Conservation (phyloP, 2,888 invertebrate species). For the Andrena marginata region DNA sequence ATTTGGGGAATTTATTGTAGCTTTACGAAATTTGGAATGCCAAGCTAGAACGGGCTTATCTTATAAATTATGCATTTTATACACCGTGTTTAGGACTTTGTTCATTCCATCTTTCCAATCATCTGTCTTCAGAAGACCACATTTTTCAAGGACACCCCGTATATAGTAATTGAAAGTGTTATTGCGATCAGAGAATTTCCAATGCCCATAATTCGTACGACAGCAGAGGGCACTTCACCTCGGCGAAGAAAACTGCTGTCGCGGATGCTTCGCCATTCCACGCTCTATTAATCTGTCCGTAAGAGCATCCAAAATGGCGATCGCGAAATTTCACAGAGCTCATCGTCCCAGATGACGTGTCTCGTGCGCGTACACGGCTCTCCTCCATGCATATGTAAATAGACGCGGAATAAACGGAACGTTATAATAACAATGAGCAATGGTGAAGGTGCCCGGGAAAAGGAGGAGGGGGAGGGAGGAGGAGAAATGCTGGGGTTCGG, state of each 20-base stretch:
- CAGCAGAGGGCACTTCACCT: not conserved
- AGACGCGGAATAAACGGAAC: constrained; percentile 55
- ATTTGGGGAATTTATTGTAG: too few species aligned
- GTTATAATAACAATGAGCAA: constrained; percentile 61
- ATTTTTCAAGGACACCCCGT: not conserved
- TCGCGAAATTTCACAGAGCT: constrained; percentile 55
- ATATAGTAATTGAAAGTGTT: not conserved
- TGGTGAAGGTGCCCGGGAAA: not conserved
- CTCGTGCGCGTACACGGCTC: constrained; percentile 18
- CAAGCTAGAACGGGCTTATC: too few species aligned
- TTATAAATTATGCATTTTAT: too few species aligned
- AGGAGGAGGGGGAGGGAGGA: constrained; percentile 1
- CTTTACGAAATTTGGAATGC: too few species aligned
- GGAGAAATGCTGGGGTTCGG: constrained; percentile 40
- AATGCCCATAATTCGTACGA: not conserved
- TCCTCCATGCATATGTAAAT: constrained; percentile 56
- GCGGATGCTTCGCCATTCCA: constrained; percentile 43
- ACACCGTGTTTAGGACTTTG: too few species aligned
- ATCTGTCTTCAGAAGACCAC: too few species aligned
- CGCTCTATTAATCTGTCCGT: constrained; percentile 50
- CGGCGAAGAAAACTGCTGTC: constrained; percentile 13
- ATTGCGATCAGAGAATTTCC: not conserved
- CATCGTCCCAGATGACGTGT: constrained; percentile 58
- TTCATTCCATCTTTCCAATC: too few species aligned
- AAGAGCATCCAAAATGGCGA: constrained; percentile 34